phyloP scores from a whole-genome alignment of 2,888 invertebrate species.

The Ditula angustiorana region DNA sequence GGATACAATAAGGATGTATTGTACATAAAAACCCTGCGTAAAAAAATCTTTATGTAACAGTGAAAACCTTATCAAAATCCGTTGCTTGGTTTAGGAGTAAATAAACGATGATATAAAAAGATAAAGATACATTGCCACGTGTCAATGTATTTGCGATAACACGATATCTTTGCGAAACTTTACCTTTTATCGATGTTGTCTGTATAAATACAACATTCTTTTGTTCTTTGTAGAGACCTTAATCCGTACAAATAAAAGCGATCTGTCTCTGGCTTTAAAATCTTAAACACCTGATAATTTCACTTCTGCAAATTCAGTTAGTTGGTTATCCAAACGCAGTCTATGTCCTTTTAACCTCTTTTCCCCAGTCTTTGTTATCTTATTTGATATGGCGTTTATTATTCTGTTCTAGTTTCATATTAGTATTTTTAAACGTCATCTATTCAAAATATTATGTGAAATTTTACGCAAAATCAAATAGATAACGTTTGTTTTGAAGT shows the following conservation, averaged over 20 bases:
- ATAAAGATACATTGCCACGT: no score
- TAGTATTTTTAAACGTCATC: not conserved
- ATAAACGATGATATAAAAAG: no score
- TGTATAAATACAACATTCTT: not conserved
- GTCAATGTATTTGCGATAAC: no score
- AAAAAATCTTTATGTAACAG: no score
- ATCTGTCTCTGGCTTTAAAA: not conserved
- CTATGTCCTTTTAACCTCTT: not conserved
- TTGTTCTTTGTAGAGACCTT: no score
- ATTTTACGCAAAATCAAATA: not conserved
- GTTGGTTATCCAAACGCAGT: not conserved
- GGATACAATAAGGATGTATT: no score
- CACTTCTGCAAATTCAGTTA: not conserved
- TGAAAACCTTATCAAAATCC: no score
- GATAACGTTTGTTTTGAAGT: not conserved
- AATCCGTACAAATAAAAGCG: not conserved
- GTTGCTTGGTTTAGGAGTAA: no score
- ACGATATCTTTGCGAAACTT: not conserved
- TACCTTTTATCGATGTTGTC: not conserved
- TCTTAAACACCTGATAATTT: not conserved
- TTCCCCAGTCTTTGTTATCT: not conserved
- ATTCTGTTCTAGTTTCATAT: not conserved
- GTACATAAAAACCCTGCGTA: no score
- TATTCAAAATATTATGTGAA: not conserved
- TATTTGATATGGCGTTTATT: constrained; percentile 2